Conservation (phyloP, 2,113 vertebrate genomes). For the Rhinoderma darwinii region DNA sequence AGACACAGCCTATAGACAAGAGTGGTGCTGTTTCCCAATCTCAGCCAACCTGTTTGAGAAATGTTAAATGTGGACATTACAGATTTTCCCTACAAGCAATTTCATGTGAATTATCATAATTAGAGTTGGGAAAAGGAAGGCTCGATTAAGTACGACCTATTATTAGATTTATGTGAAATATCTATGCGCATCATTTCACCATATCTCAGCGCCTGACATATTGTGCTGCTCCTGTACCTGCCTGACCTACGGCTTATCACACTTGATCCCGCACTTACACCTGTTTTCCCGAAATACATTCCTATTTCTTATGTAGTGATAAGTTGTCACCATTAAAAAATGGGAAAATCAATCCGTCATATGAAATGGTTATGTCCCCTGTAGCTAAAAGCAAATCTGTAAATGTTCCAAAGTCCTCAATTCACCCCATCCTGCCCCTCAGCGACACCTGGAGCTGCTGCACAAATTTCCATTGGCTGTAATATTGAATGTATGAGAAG, state of each 20-base stretch:
- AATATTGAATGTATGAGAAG: neutral
- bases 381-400: neutral
- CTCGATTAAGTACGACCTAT: too few relatives aligned
- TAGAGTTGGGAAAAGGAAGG: too few relatives aligned
- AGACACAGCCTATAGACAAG: too few relatives aligned
- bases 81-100: too few relatives aligned
- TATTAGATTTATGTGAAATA: neutral
- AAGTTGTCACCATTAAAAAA: conserved; percentile 11
- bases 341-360: neutral
- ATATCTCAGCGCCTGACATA: neutral
- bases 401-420: neutral
- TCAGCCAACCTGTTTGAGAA: too few relatives aligned
- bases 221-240: neutral
- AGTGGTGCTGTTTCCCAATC: too few relatives aligned
- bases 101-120: too few relatives aligned
- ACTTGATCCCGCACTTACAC: neutral
- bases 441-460: neutral
- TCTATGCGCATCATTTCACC: neutral
- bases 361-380: neutral
- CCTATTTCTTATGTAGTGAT: neutral
- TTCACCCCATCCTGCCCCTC: neutral
- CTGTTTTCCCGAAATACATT: neutral
- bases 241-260: neutral
- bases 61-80: too few relatives aligned
- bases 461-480: neutral